phyloP scores from a whole-genome alignment of 2,888 invertebrate species.

The Hirtodrosophila duncani region DNA sequence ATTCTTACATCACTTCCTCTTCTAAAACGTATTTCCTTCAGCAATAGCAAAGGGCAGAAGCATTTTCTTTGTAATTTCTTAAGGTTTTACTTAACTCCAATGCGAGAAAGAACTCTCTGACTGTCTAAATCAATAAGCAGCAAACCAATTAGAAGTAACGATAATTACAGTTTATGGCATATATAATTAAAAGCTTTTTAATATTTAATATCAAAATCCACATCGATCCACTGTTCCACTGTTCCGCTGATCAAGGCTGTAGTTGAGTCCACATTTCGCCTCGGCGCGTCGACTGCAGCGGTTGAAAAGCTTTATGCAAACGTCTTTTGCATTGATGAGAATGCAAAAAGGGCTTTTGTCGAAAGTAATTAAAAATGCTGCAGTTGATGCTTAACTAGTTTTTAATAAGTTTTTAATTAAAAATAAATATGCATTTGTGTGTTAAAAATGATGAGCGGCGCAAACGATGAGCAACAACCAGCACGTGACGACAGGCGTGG shows the following conservation, averaged over 20 bases:
- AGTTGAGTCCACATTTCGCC: conserved; percentile 9
- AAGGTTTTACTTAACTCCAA: too few relatives aligned
- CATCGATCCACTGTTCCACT: too few relatives aligned
- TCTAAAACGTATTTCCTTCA: too few relatives aligned
- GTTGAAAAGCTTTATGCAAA: conserved; percentile 63
- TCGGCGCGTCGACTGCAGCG: conserved; percentile 19
- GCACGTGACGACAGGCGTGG: conserved; percentile 48
- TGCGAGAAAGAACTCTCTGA: too few relatives aligned
- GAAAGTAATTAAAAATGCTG: conserved; percentile 72
- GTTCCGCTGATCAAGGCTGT: conserved; percentile 21
- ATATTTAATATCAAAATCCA: too few relatives aligned
- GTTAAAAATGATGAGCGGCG: conserved; percentile 59
- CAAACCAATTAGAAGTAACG: too few relatives aligned
- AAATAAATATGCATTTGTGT: conserved; percentile 73
- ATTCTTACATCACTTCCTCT: too few relatives aligned
- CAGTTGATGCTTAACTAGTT: conserved; percentile 72
- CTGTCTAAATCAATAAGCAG: too few relatives aligned
- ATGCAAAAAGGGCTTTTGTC: conserved; percentile 51
- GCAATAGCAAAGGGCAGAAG: too few relatives aligned
- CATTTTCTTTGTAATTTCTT: too few relatives aligned
- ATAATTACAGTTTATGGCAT: too few relatives aligned
- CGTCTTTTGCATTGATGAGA: conserved; percentile 72
- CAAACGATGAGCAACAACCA: conserved; percentile 4
- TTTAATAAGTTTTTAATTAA: conserved; percentile 73
- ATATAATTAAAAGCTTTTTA: too few relatives aligned